Conservation (phyloP, 2,888 invertebrate species). For the Sarcophaga variegata region DNA sequence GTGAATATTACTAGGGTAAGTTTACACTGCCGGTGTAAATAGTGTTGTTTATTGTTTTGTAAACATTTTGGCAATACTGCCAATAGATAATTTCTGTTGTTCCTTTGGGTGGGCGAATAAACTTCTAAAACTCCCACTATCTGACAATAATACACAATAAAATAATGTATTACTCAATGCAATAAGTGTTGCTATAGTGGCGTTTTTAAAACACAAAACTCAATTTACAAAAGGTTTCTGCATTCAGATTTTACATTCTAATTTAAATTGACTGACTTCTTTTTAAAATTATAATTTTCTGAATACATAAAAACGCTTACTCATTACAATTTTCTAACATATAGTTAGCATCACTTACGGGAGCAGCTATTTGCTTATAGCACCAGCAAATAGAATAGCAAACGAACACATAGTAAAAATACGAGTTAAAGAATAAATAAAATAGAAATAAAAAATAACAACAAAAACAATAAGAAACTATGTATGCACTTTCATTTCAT, state of each 20-base stretch:
- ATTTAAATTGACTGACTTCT: too few relatives aligned
- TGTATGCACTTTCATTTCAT: not conserved
- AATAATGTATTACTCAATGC: not conserved
- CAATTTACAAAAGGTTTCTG: too few relatives aligned
- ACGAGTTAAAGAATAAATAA: not conserved
- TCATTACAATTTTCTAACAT: not conserved
- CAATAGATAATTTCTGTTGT: not conserved
- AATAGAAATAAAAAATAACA: not conserved
- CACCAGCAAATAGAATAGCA: not conserved
- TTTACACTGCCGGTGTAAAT: not conserved
- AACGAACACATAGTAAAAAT: not conserved
- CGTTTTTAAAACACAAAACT: too few relatives aligned
- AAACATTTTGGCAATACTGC: slow-evolving; percentile 21
- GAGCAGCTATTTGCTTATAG: not conserved
- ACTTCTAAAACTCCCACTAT: not conserved
- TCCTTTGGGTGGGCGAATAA: not conserved
- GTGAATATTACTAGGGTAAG: not conserved
- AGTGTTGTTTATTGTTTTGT: slow-evolving; percentile 13
- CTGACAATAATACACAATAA: not conserved
- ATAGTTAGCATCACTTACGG: not conserved
- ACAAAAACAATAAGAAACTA: not conserved
- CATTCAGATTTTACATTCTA: too few relatives aligned
- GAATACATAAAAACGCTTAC: too few relatives aligned
- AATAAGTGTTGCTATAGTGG: not conserved
- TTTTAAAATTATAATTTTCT: too few relatives aligned